phyloP scores from a whole-genome alignment of 2,797 vertebrate genomes.

The Eulemur albifrons region DNA sequence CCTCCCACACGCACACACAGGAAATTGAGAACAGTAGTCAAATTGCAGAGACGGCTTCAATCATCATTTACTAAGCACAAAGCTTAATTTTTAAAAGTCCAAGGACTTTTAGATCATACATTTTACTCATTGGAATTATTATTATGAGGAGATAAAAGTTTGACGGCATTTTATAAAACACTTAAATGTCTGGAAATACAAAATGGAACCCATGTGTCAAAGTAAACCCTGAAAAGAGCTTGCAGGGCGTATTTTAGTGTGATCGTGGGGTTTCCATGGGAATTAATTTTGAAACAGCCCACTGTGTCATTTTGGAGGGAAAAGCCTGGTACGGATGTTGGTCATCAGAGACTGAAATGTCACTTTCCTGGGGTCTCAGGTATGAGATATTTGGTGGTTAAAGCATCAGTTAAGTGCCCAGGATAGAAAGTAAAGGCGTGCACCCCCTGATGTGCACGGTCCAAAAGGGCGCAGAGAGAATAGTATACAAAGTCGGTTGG shows the following conservation, averaged over 20 bases:
- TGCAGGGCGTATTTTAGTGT: background rate
- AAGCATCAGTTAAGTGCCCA: background rate
- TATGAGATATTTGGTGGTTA: background rate
- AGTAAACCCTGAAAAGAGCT: background rate
- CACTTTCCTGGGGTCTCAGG: background rate
- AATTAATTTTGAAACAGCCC: background rate
- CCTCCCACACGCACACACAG: background rate
- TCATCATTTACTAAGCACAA: background rate
- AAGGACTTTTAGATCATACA: background rate
- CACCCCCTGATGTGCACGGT: background rate
- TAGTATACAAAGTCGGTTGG: background rate
- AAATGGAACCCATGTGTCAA: background rate
- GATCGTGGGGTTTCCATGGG: background rate
- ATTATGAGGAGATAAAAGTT: background rate
- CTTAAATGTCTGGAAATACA: background rate
- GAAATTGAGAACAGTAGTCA: background rate
- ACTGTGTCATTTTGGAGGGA: background rate
- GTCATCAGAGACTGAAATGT: background rate
- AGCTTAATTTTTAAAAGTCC: background rate
- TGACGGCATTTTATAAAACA: background rate
- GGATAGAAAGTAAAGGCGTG: background rate
- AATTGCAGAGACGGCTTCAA: background rate
- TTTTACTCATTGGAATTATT: background rate
- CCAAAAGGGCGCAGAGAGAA: background rate
- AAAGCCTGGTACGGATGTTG: rapidly evolving